phyloP scores from a whole-genome alignment of 2,888 invertebrate species.

The Poecilus cupreus region DNA sequence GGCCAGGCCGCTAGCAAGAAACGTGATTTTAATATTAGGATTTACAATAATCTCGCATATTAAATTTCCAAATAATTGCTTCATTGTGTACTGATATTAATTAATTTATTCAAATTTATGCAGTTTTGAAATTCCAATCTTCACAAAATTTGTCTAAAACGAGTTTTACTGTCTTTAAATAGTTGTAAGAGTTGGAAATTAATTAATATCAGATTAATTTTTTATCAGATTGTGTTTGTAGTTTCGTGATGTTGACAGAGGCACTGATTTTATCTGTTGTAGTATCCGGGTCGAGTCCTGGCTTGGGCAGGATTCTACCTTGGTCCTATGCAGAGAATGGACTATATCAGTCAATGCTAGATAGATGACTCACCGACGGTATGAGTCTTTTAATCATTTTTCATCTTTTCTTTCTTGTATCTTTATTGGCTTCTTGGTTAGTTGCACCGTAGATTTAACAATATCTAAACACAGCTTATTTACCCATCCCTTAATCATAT shows the following conservation, averaged over 20 bases:
- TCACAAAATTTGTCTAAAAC: neutral
- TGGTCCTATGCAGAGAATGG: slow-evolving; percentile 29
- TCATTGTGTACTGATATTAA: neutral
- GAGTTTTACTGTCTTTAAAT: neutral
- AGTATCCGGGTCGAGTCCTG: slow-evolving; percentile 42
- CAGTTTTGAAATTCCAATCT: neutral
- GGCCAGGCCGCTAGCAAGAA: neutral
- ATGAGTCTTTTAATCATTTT: slow-evolving; percentile 16
- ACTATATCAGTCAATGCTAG: slow-evolving; percentile 36
- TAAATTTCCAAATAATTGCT: neutral
- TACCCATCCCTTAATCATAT: too few species aligned
- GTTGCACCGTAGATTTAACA: too few species aligned
- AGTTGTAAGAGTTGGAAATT: neutral
- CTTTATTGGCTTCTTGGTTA: neutral
- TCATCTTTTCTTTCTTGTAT: neutral
- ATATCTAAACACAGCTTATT: too few species aligned
- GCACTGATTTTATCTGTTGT: slow-evolving; percentile 40
- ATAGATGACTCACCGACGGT: slow-evolving; percentile 40
- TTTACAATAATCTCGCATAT: neutral
- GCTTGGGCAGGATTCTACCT: slow-evolving; percentile 42
- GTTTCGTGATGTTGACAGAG: neutral
- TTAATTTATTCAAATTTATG: neutral
- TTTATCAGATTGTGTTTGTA: neutral
- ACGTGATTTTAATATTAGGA: neutral
- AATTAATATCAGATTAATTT: neutral